Base-by-base conservation (phyloP, 2,797 vertebrate genomes). In the Parauchenoglanis ngamensis region DNA sequence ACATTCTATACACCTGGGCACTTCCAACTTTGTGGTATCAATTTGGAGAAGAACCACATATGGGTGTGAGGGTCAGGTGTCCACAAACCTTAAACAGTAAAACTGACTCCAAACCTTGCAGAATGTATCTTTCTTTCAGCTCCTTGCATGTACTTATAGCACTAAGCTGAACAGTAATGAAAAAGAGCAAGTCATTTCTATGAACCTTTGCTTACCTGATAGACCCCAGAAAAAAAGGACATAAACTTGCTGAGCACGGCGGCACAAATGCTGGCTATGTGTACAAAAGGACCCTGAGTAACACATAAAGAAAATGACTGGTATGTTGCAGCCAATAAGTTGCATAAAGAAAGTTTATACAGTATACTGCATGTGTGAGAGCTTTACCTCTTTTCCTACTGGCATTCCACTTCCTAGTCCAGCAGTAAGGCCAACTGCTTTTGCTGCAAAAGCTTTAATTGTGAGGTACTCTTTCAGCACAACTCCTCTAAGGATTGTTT, bases 181-280 rank as follows among this genome's bases (percentile, higher is more conserved):
- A 80, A 85, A 65, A 0, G 2, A 65, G 15, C 21, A 54, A 67
- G 49, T 7, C 61, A 61, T 77, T 35, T 75, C n/a, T 28, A 52
- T 54, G 57, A 44, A 68, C 15, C 59, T 84, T n/a, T 87, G 73
- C 92, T 96, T 95, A 99, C 98, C 97, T 98, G 96, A 89, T 98
- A 96, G n/a, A 96, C 96, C 52, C 97, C 98, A 31, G 97, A 98
- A 89, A 99, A 96, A 90, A 98, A 94, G 0, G 97, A 97, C 97
- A 99, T 97, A 89, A 98, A 96, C 89, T 96, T 97, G 96, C 97
- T 98, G 89, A 99, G 96, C 35, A 98, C 96, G 0, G 96, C 97
- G 0, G 98, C 98, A 67, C 98, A 99, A 93, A 99, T 99, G 85
- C 98, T 99, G 92, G 98, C 98, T 23, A 99, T 99, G 92, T 99